Percentiles rank a stretch among this genome's conserved stretches.
phyloP scores from a whole-genome alignment of 2,888 invertebrate genomes.

The Anticlea derivata region DNA sequence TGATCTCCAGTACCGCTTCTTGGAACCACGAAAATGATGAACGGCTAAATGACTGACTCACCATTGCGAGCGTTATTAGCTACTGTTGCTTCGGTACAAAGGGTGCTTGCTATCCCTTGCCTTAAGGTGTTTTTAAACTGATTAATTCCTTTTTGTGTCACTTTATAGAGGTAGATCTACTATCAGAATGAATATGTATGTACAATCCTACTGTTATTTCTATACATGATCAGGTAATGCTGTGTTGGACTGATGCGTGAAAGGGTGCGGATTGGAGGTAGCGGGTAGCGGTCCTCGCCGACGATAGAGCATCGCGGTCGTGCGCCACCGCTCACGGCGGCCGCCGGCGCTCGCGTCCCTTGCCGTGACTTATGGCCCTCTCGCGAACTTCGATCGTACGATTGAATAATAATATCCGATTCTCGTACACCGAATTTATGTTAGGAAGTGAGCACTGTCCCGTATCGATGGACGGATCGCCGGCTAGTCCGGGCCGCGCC shows the following conservation, averaged over 20 bases:
- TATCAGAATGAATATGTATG: no score
- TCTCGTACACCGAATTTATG: slow-evolving; percentile 82
- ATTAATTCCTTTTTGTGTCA: no score
- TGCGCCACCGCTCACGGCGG: slow-evolving; percentile 80
- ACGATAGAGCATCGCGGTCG: slow-evolving; percentile 78
- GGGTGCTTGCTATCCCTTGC: slow-evolving; percentile 9
- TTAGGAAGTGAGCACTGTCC: slow-evolving; percentile 80
- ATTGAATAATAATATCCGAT: slow-evolving; percentile 84
- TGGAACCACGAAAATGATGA: slow-evolving; percentile 33
- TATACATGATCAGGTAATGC: not conserved
- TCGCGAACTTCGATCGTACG: slow-evolving; percentile 80
- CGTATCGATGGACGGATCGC: slow-evolving; percentile 71
- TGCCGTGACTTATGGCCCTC: slow-evolving; percentile 81
- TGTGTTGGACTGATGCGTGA: slow-evolving; percentile 24
- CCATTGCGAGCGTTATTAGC: slow-evolving; percentile 22
- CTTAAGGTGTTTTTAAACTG: not conserved
- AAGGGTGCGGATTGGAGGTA: slow-evolving; percentile 33
- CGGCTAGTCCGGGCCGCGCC: slow-evolving; percentile 63
- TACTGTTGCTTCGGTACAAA: slow-evolving; percentile 19
- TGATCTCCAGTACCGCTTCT: slow-evolving; percentile 29
- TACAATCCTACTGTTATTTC: not conserved
- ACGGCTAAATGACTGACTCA: slow-evolving; percentile 29
- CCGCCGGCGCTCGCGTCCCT: slow-evolving; percentile 79
- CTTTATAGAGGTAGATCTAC: no score
- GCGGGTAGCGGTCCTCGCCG: slow-evolving; percentile 64